These are phyloP conservation scores for Phodopus roborovskii DNA, from an alignment of 2,113 vertebrate species.

Conservation along the genomic window DNA sequence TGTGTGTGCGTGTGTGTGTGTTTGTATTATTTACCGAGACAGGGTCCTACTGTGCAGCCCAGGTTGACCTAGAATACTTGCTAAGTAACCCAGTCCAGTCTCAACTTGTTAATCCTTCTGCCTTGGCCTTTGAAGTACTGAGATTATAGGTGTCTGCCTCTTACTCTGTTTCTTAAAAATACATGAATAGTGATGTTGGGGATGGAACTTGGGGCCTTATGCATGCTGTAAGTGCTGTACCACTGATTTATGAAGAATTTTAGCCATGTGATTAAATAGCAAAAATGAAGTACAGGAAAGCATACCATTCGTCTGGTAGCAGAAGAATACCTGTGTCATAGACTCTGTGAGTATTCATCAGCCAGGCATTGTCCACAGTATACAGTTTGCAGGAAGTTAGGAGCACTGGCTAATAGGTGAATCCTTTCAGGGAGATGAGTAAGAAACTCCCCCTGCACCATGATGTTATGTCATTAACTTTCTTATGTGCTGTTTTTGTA, in stretches of 20 bases:
- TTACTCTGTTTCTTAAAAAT: slow-evolving; percentile 33
- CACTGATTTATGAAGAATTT: not conserved
- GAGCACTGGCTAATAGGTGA: not conserved
- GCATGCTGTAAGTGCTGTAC: not conserved
- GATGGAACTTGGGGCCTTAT: not conserved
- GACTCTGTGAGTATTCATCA: fast-evolving
- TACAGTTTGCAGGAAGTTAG: not conserved
- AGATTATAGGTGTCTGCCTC: not conserved
- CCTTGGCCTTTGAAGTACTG: not conserved
- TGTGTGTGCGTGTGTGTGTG: not conserved
- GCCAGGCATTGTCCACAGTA: not conserved
- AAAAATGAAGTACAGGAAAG: not conserved
- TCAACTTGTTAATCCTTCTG: not conserved
- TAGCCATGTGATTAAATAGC: not conserved
- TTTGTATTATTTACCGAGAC: not conserved
- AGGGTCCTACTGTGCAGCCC: not conserved
- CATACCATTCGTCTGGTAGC: not conserved
- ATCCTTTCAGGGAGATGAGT: not conserved
- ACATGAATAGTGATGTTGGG: not conserved
- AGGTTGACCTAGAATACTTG: not conserved
- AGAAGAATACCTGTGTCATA: not conserved
- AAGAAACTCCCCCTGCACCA: not conserved
- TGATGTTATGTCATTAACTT: not conserved
- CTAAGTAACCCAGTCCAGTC: not conserved
- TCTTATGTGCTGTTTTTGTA: slow-evolving; percentile 60